Percentiles rank a stretch among this genome's conserved stretches.
Conservation (phyloP, 2,113 vertebrate species). For the Thamnaconus septentrionalis region DNA sequence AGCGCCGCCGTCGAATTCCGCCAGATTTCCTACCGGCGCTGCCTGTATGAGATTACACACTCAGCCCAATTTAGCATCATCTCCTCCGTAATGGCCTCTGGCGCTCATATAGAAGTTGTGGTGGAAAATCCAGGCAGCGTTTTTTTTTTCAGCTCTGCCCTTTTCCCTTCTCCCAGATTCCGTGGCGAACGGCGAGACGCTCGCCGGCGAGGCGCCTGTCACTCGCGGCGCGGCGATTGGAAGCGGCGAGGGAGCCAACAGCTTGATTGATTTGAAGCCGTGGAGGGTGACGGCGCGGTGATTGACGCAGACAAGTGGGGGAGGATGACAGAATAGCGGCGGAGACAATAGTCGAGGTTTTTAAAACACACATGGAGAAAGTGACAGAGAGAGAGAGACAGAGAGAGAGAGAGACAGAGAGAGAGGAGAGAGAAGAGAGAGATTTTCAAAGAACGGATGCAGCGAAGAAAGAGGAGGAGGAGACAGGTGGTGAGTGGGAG, state of each 20-base stretch:
- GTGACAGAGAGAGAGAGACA: conserved; percentile 56
- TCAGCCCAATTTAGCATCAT: conserved; percentile 22
- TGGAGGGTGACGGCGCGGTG: conserved; percentile 64
- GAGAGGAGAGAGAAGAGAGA: conserved; percentile 40
- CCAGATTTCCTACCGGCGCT: conserved; percentile 54
- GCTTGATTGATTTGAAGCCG: conserved; percentile 72
- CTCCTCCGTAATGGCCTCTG: conserved; percentile 19
- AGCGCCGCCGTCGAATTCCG: conserved; percentile 62
- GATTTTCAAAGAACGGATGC: conserved; percentile 36
- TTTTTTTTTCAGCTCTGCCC: conserved; percentile 13
- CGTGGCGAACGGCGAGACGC: conserved; percentile 51
- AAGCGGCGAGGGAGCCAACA: conserved; percentile 52
- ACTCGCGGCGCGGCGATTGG: conserved; percentile 61
- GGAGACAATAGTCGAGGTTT: conserved; percentile 68
- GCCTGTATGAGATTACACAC: conserved; percentile 55
- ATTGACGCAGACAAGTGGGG: conserved; percentile 70
- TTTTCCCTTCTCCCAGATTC: neutral
- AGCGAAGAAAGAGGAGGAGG: conserved; percentile 33
- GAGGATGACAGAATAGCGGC: conserved; percentile 44
- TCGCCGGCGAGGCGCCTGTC: conserved; percentile 64
- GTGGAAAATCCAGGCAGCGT: conserved; percentile 16
- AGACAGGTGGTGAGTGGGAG: conserved; percentile 78
- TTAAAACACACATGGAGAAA: conserved; percentile 19
- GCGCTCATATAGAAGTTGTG: conserved; percentile 33
- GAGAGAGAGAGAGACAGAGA: conserved; percentile 69